These are phyloP conservation scores for Liposcelis brunnea DNA, from an alignment of 2,888 invertebrate genomes.

Conservation along the genomic window DNA sequence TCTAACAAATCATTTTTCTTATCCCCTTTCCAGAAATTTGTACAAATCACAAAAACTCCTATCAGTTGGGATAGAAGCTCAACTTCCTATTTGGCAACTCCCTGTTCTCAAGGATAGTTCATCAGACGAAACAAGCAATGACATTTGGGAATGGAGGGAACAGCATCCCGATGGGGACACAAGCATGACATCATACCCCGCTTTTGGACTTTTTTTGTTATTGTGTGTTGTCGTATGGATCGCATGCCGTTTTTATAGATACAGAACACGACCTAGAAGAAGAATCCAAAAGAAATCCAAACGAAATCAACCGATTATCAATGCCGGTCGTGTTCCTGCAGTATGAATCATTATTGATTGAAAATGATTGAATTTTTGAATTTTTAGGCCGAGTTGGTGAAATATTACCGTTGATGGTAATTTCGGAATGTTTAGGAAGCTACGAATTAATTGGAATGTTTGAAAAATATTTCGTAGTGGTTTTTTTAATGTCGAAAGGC, in stretches of 20 bases:
- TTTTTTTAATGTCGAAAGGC: no score
- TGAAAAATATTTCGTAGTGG: no score
- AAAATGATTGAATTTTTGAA: not conserved
- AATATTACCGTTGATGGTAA: no score
- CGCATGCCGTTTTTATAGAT: slow-evolving; percentile 25
- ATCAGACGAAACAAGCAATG: slow-evolving; percentile 13
- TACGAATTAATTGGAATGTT: no score
- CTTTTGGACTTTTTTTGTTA: slow-evolving; percentile 24
- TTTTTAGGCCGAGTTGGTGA: no score
- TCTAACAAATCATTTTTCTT: no score
- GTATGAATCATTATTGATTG: slow-evolving; percentile 12
- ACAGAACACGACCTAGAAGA: slow-evolving; percentile 28
- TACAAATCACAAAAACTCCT: slow-evolving; percentile 60
- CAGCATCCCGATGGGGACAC: slow-evolving; percentile 33
- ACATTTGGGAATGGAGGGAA: slow-evolving; percentile 31
- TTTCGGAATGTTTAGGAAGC: no score
- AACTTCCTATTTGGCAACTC: slow-evolving; percentile 17
- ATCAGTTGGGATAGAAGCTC: slow-evolving; percentile 31
- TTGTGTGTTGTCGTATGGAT: slow-evolving; percentile 24
- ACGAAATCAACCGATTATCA: slow-evolving; percentile 14
- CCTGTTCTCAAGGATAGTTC: slow-evolving; percentile 13
- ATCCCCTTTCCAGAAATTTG: slow-evolving; percentile 37
- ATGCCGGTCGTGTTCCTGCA: slow-evolving; percentile 16
- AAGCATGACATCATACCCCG: slow-evolving; percentile 25
- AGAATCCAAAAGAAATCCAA: slow-evolving; percentile 20